Base-by-base conservation (phyloP, 2,888 invertebrate species). In the Eucera pruinosa region DNA sequence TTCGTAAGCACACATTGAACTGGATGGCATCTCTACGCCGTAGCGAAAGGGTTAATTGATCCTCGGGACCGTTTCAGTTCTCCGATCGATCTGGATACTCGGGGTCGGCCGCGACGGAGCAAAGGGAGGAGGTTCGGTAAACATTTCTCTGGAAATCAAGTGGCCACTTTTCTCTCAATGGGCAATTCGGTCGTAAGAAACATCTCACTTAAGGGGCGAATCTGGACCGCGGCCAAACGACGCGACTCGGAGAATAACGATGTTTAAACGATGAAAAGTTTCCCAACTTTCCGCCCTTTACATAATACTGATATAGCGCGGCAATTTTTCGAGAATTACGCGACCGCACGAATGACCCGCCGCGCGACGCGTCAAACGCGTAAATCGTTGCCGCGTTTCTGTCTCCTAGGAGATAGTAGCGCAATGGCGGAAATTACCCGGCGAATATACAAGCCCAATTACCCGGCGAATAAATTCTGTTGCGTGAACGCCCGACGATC, bases 181-280 rank as follows among this genome's bases (percentile, higher is more conserved):
- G 54, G 64, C 58, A 65, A 60, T 73, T 54, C 50, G 41, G 6
- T 39, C 27, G 64, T 58, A 52, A 73, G 74, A 64, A 73, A 75
- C 50, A 47, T 60, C 62, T 39, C 64, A n/a, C 58, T 73, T 58
- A 73, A 65, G 58, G 33, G 45, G 57, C 74, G 41, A n/a, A 65
- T 75, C 74, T 75, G 74, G 74, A 75, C 60, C 41, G n/a, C 30
- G 33, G 74, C 74, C 74, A 75, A 65, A n/a, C n/a, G n/a, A n/a
- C n/a, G n/a, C 58, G 58, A 58, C 27, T 45, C 69, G 41, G 27
- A 6, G 23, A 4, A 33, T 1, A 65, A 73, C 74, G 73, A 65
- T 73, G 58, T 65, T 47, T 58, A 65, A 75, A 75, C 74, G 74
- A 75, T 73, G 74, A 75, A 73, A 73, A 75, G 65, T 75, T 75